phyloP scores from a whole-genome alignment of 2,888 invertebrate species.

The Drosophila histrio region DNA sequence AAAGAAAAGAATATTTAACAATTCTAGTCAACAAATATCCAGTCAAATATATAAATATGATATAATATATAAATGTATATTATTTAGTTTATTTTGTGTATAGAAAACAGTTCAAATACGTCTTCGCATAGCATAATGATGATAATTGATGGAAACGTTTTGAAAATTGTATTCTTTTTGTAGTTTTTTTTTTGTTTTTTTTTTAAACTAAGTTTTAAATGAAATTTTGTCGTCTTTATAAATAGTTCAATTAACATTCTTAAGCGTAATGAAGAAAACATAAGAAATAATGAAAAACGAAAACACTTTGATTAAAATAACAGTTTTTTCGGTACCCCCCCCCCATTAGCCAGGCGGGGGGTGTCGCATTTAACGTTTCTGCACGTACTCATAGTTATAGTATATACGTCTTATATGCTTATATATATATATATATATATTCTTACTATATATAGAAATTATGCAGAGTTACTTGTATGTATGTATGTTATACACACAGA shows the following conservation, averaged over 20 bases:
- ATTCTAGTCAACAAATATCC: conserved; percentile 41
- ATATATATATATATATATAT: conserved; percentile 5
- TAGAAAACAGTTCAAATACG: conserved; percentile 23
- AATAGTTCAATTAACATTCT: conserved; percentile 47
- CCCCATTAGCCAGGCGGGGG: conserved; percentile 7
- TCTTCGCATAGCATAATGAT: conserved; percentile 56
- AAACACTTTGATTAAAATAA: conserved; percentile 23
- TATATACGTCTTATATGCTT: conserved; percentile 19
- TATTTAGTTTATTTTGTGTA: conserved; percentile 18
- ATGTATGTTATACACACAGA: conserved; percentile 33
- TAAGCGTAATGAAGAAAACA: not conserved
- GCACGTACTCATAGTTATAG: conserved; percentile 47
- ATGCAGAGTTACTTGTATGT: conserved; percentile 43
- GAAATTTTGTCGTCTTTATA: conserved; percentile 32
- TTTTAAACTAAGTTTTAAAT: conserved; percentile 33
- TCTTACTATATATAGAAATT: conserved; percentile 11
- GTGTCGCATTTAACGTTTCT: conserved; percentile 26
- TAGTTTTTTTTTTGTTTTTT: conserved; percentile 3
- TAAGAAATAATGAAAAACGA: not conserved
- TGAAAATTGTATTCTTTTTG: not conserved
- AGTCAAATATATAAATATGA: conserved; percentile 12
- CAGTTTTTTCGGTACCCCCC: conserved; percentile 26
- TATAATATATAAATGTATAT: conserved; percentile 1
- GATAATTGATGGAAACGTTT: conserved; percentile 23
- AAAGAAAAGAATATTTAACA: conserved; percentile 3